Evolutionary conservation across 2,797 vertebrate species (phyloP), one percentile per base, ranked within the genome.

Genomic region (Pipistrellus nathusii): DNA sequence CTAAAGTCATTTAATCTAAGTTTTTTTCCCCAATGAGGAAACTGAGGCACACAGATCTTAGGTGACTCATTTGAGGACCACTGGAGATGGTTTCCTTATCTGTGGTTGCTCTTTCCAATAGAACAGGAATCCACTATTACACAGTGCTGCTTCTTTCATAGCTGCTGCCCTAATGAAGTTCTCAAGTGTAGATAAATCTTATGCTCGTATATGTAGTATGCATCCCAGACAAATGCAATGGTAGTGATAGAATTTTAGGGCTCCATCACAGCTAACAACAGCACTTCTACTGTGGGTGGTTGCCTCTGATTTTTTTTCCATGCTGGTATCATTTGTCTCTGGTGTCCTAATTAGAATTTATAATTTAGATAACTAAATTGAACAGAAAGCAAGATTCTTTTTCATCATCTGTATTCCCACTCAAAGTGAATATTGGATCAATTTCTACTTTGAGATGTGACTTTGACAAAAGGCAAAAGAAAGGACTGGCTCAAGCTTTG

Each of bases 361-460:
- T 59, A 77, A 38, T 73, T 92, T 88, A 93, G 66, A 21, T 64
- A 90, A 88, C 82, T 88, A 57, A 88, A 44, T 41, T 64, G 75
- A 81, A 6, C 57, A 92, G 64, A 87, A 90, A 83, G 10, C 10
- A 92, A 30, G 41, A 35, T 51, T 7, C 8, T 62, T 4, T 85
- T 88, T 91, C n/a, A 57, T 87, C 4, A 86, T 55, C 8, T 92
- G 17, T 68, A 32, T 46, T 82, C 25, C 62, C 8, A 44, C 76
- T 90, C 27, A 75, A 27, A 92, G 66, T 92, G 57, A 80, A 41
- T 85, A 20, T 21, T 86, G 27, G 8, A 8, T 77, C 57, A 35
- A 41, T 90, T 87, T 23, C n/a, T 41, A 64, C 10, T 21, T 0
- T 87, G 72, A 76, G 41, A 68, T 44, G 23, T 90, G 48, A 59